Percentiles rank a stretch among this genome's conserved stretches.
phyloP scores from a whole-genome alignment of 1,140 invertebrate species.

The Lepidurus packardi region DNA sequence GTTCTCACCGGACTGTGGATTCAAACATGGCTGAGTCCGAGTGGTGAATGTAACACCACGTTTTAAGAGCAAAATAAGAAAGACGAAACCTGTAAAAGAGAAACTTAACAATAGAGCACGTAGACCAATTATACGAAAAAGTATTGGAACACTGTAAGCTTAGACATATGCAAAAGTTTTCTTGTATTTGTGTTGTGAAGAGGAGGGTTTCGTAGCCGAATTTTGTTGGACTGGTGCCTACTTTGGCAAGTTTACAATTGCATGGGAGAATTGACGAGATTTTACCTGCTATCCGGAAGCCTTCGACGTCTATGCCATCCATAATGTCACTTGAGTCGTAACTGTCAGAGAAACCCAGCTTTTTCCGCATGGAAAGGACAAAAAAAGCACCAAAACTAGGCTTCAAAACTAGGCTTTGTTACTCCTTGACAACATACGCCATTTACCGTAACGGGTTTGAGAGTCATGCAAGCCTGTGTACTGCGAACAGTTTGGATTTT shows the following conservation, averaged over 20 bases:
- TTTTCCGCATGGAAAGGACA: conserved; percentile 4
- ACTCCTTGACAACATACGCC: conserved; percentile 9
- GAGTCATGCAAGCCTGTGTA: not conserved
- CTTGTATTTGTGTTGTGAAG: too few species aligned
- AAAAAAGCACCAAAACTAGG: not conserved
- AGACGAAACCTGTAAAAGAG: not conserved
- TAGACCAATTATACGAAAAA: too few species aligned
- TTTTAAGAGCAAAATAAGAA: not conserved
- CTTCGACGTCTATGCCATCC: conserved; percentile 16
- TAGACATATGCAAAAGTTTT: too few species aligned
- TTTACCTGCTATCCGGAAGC: conserved; percentile 7
- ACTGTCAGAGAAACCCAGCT: conserved; percentile 12
- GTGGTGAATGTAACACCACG: not conserved
- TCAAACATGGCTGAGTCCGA: not conserved
- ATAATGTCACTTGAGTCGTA: not conserved
- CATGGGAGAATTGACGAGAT: not conserved
- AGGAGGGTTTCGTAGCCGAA: too few species aligned
- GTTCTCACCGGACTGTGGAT: not conserved
- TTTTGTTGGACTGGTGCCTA: not conserved
- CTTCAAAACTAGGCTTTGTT: conserved; percentile 15
- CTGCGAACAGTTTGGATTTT: not conserved
- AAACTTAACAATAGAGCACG: too few species aligned
- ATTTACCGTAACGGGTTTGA: not conserved
- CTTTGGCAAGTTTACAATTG: not conserved
- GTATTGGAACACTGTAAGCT: too few species aligned